phyloP scores from a whole-genome alignment of 1,140 invertebrate genomes.

The Anastrepha ludens region DNA sequence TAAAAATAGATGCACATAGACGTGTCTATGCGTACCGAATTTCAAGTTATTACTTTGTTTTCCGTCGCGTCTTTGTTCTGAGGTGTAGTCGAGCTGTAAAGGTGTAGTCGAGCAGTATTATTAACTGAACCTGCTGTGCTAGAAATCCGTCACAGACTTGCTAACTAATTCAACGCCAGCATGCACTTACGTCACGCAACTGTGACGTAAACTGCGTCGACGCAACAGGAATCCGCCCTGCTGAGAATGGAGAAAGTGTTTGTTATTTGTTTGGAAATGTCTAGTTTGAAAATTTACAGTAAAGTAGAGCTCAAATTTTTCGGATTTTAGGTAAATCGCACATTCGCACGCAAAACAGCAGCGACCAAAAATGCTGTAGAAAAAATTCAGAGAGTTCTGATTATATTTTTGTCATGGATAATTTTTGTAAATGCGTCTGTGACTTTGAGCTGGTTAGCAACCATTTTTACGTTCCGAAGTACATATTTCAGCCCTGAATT shows the following conservation, averaged over 20 bases:
- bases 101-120: neutral
- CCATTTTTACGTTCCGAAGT: too few species aligned
- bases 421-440: too few species aligned
- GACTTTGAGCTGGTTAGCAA: too few species aligned
- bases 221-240: neutral
- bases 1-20: too few species aligned
- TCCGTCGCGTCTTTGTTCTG: neutral
- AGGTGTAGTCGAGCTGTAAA: neutral
- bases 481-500: too few species aligned
- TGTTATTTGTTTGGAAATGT: neutral
- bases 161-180: neutral
- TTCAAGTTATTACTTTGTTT: neutral
- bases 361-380: neutral
- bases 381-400: too few species aligned
- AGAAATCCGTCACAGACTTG: neutral
- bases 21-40: neutral
- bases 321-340: neutral
- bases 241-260: neutral
- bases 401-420: too few species aligned
- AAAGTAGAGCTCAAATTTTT: too few species aligned
- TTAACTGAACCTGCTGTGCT: neutral
- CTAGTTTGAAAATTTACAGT: neutral
- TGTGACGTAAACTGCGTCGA: slow-evolving; percentile 6
- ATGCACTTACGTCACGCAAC: neutral
- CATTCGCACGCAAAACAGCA: neutral